phyloP scores from a whole-genome alignment of 1,140 invertebrate genomes.

The Steinernema khuongi region DNA sequence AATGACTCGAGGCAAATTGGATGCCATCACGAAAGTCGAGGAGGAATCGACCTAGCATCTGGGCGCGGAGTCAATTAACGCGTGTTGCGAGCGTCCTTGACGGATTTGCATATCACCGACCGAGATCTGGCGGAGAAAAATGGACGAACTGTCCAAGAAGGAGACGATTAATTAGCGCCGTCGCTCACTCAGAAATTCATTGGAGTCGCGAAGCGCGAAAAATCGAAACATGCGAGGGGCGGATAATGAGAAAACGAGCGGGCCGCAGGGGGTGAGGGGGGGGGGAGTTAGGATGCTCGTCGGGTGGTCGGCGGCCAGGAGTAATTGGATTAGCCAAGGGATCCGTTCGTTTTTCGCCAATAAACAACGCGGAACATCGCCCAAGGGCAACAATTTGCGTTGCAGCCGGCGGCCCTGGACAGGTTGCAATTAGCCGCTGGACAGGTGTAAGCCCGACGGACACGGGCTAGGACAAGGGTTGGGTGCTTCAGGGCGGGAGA shows the following conservation, averaged over 20 bases:
- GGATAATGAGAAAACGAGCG: conserved; percentile 15
- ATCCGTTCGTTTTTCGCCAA: conserved; percentile 3
- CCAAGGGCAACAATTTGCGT: neutral
- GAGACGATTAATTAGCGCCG: conserved; percentile 5
- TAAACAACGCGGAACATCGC: conserved; percentile 10
- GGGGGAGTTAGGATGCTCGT: neutral
- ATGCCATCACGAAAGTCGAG: conserved; percentile 11
- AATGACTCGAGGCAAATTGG: conserved; percentile 9
- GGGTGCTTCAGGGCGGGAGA: no score
- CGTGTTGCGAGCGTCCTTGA: conserved; percentile 2
- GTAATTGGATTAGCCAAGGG: conserved; percentile 14
- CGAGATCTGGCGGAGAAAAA: neutral
- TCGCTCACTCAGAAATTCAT: neutral
- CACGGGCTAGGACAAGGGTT: neutral
- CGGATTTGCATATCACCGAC: conserved; percentile 4
- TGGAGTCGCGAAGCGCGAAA: conserved; percentile 3
- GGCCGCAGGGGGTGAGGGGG: neutral
- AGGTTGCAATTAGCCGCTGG: conserved; percentile 2
- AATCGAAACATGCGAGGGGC: neutral
- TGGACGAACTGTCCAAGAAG: neutral
- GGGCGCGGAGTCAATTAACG: neutral
- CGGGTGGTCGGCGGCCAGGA: neutral
- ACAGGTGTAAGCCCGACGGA: neutral
- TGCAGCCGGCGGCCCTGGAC: neutral
- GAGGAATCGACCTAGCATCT: neutral